Base-by-base conservation (phyloP, 2,797 vertebrate genomes). In the Acanthiza pusilla region DNA sequence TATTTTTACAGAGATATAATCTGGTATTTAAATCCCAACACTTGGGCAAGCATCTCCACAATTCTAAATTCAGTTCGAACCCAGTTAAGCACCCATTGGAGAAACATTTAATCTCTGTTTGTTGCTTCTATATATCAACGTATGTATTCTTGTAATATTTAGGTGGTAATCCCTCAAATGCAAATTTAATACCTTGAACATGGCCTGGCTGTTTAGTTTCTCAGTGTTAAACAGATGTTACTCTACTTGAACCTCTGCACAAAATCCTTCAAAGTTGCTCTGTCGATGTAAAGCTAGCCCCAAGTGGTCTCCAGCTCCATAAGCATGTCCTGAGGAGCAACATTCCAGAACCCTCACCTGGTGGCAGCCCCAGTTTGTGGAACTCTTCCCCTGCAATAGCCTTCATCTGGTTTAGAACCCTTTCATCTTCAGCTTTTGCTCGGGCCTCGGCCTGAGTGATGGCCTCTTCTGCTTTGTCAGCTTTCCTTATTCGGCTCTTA, bases 401-500 rank as follows among this genome's bases (percentile, higher is more conserved):
- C 79, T 88, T 97, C 79, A 97, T 83, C 67, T 93, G 74, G 6
- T 96, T 97, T 27, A 95, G 91, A 16, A 78, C 85, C 25, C 86
- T 96, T 63, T 97, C 98, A 47, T 98, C 98, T 94, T 97, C 98
- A 10, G 93, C 96, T 38, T 97, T 94, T 42, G 98, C 97, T 38
- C 55, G 97, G 30, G 97, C 96, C 23, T 97, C 97, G 47, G 98
- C 99, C 94, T 98, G 94, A 63, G 98, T 97, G 36, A 99, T 98
- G 43, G 99, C 98, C 57, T 77, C 97, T 97, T 99, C 98, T 92
- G 99, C 57, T 97, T 96, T 95, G 63, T 99, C 98, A 5, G 97
- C 97, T 60, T 98, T 98, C 57, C 91, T 89, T 53, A 99, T 88
- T 53, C 89, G 63, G 63, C 43, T 88, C 45, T 91, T 96, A 78